Conservation (phyloP, 2,797 vertebrate species). For the Molossus molossus region DNA sequence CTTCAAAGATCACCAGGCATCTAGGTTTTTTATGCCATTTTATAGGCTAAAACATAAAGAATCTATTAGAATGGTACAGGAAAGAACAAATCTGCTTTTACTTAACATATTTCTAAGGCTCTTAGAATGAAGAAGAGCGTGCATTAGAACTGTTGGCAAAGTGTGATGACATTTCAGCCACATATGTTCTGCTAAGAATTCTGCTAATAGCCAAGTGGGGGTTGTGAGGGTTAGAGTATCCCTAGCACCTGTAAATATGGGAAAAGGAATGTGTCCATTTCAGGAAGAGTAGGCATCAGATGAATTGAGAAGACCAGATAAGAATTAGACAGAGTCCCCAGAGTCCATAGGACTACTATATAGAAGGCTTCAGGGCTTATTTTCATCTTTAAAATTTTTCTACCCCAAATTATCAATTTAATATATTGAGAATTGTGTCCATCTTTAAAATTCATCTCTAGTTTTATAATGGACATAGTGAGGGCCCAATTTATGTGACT, state of each 20-base stretch:
- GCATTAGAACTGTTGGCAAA: background rate
- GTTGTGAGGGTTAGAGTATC: background rate
- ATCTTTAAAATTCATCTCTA: conserved; percentile 1
- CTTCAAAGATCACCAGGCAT: background rate
- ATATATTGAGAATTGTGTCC: background rate
- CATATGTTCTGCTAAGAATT: background rate
- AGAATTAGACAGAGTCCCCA: background rate
- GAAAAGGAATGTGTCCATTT: background rate
- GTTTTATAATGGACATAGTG: background rate
- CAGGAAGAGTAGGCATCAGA: background rate
- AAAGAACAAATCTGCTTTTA: background rate
- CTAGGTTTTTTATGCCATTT: background rate
- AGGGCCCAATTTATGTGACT: background rate
- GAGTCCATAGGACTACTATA: background rate
- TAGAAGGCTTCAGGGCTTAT: background rate
- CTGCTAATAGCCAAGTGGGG: background rate
- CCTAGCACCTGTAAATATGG: background rate
- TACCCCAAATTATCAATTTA: background rate
- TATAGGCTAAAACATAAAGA: background rate
- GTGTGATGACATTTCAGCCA: background rate
- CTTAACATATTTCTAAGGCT: background rate
- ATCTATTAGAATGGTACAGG: background rate
- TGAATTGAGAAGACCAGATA: background rate
- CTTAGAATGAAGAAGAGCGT: background rate
- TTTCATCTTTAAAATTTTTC: background rate